A percentile compares a stretch with the other conserved stretches of the same genome.
These are phyloP conservation scores for Branchinecta lynchi DNA, from an alignment of 1,140 invertebrate genomes.

Conservation along the genomic window DNA sequence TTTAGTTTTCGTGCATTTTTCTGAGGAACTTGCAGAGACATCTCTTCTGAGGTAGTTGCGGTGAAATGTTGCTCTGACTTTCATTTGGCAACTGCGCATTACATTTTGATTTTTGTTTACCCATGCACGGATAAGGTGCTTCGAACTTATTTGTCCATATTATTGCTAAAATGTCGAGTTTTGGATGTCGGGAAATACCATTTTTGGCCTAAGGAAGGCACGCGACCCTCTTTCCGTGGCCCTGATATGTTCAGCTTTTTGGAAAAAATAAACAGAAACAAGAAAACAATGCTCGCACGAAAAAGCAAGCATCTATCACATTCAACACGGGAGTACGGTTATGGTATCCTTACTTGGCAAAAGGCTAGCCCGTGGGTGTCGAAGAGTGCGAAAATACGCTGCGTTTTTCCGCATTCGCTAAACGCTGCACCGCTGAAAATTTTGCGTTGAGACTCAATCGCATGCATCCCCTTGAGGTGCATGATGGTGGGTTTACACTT, in stretches of 20 bases:
- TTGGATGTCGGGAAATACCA: background rate
- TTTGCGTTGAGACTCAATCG: too few species aligned
- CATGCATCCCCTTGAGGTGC: too few species aligned
- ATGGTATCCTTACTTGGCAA: background rate
- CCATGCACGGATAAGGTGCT: background rate
- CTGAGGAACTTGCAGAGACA: background rate
- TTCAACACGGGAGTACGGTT: background rate
- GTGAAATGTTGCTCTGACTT: background rate
- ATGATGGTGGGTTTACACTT: too few species aligned
- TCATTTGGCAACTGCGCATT: background rate
- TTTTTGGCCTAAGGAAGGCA: background rate
- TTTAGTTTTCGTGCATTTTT: background rate
- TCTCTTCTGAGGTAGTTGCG: background rate
- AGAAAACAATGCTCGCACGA: background rate
- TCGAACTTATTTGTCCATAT: background rate
- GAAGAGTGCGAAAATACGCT: background rate
- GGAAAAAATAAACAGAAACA: background rate
- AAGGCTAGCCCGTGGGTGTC: background rate
- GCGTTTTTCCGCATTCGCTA: too few species aligned
- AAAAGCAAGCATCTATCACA: conserved; percentile 3
- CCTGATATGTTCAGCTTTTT: background rate
- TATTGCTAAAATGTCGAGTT: background rate
- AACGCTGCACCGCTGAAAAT: too few species aligned
- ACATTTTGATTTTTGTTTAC: background rate
- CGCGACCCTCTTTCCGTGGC: background rate